Evolutionary conservation across 2,888 invertebrate species (phyloP).

Genomic region (Notodonta ziczac): DNA sequence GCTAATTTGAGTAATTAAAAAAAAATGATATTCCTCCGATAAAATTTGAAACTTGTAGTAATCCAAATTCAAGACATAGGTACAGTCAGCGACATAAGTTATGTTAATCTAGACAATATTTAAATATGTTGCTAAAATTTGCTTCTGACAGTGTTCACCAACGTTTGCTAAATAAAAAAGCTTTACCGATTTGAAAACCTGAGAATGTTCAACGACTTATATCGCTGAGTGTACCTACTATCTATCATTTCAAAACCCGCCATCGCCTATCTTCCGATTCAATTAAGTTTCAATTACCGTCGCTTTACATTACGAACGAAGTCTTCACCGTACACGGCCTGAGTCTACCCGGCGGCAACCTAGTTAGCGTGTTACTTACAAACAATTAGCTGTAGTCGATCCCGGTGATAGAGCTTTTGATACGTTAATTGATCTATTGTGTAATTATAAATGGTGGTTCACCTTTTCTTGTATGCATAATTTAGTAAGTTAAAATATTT

Average conservation of each 20-base stretch:
- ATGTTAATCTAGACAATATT: too few species aligned
- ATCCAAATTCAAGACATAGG: too few species aligned
- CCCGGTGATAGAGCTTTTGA: slow-evolving; percentile 39
- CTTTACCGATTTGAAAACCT: too few species aligned
- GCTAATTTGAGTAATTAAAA: too few species aligned
- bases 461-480: slow-evolving; percentile 23
- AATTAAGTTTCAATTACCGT: slow-evolving; percentile 52
- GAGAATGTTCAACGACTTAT: too few species aligned
- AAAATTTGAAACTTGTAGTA: too few species aligned
- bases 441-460: slow-evolving; percentile 26
- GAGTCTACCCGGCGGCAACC: slow-evolving; percentile 46
- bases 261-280: slow-evolving; percentile 41
- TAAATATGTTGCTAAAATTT: too few species aligned
- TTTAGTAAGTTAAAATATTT: slow-evolving; percentile 5
- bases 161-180: too few species aligned
- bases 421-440: slow-evolving; percentile 46
- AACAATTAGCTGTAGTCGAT: slow-evolving; percentile 60
- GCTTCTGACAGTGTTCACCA: too few species aligned
- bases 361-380: slow-evolving; percentile 73
- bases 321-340: slow-evolving; percentile 28
- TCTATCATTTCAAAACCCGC: neutral
- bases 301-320: slow-evolving; percentile 25
- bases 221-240: too few species aligned
- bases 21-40: too few species aligned
- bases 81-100: too few species aligned